A percentile compares a stretch with the other conserved stretches of the same genome.
Conservation (phyloP, 1,140 invertebrate species). For the Macrosteles quadrilineatus region DNA sequence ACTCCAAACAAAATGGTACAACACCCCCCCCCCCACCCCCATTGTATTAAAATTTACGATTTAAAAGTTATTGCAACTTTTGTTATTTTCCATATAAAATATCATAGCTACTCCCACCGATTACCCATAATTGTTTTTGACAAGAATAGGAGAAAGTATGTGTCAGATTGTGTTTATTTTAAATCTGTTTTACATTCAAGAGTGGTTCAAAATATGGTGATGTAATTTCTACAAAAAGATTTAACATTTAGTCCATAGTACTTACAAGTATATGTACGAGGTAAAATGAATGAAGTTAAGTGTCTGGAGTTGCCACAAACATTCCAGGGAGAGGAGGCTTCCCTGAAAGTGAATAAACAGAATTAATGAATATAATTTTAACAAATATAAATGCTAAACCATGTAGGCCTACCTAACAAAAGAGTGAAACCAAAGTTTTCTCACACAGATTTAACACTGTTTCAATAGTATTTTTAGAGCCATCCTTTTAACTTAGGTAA, state of each 20-base stretch:
- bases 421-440: not conserved
- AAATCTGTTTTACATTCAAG: no score
- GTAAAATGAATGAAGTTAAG: not conserved
- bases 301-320: constrained; percentile 5
- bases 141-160: no score
- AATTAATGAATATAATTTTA: not conserved
- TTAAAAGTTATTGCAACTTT: no score
- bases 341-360: not conserved
- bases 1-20: no score
- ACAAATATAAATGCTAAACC: not conserved
- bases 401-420: not conserved
- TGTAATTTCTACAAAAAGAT: not conserved
- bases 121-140: no score
- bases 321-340: not conserved
- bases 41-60: no score
- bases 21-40: no score
- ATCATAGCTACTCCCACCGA: no score
- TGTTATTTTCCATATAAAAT: no score
- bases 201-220: not conserved
- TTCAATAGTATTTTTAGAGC: not conserved
- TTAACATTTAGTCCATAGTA: no score
- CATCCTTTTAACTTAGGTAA: not conserved
- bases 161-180: no score
- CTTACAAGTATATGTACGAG: constrained; percentile 1
- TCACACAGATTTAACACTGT: no score